These are phyloP conservation scores for Hemistola chrysoprasaria DNA, from an alignment of 2,888 invertebrate genomes.

Conservation along the genomic window DNA sequence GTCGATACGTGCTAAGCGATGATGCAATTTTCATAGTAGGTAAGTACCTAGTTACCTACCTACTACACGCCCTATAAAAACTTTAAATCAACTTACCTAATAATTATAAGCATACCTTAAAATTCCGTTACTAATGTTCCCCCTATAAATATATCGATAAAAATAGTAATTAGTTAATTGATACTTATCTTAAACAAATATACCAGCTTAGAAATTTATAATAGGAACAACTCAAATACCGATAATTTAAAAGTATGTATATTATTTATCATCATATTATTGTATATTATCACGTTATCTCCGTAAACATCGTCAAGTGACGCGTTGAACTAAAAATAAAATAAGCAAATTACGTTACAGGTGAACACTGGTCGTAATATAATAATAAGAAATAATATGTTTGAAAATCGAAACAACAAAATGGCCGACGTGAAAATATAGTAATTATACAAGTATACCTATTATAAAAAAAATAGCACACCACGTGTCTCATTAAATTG, in stretches of 20 bases:
- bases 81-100: no score
- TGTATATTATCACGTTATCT: background rate
- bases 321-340: constrained; percentile 7
- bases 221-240: no score
- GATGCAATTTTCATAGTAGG: constrained; percentile 13
- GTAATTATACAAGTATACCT: constrained; percentile 15
- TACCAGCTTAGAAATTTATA: no score
- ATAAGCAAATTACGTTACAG: background rate
- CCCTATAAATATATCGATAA: no score
- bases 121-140: no score
- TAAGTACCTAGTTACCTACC: background rate
- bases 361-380: constrained; percentile 5
- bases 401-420: constrained; percentile 33
- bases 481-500: constrained; percentile 44
- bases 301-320: constrained; percentile 4
- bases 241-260: no score
- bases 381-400: background rate
- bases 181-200: no score
- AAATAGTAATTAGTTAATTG: no score
- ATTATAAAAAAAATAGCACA: constrained; percentile 30
- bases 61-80: constrained; percentile 3
- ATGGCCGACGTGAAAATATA: constrained; percentile 39
- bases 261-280: no score
- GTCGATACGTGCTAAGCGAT: constrained; percentile 6
- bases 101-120: no score